Conservation (phyloP, 2,797 vertebrate genomes). For the Fratercula arctica region DNA sequence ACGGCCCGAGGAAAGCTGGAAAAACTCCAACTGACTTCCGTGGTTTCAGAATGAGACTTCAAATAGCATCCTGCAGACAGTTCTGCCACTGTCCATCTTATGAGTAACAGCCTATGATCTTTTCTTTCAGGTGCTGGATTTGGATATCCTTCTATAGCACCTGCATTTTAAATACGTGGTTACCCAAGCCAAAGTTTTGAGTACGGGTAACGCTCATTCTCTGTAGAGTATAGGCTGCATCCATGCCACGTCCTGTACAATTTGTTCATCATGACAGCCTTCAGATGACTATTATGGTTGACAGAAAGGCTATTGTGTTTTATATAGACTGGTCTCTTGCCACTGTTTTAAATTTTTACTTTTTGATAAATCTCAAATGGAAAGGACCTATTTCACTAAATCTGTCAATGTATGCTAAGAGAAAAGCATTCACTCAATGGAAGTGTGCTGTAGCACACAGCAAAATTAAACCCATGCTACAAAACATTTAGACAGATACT, state of each 20-base stretch:
- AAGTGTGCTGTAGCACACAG: background rate
- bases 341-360: background rate
- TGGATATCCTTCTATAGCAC: background rate
- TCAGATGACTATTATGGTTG: background rate
- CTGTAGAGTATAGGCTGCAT: background rate
- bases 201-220: fast-evolving
- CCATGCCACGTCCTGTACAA: background rate
- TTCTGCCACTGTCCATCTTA: background rate
- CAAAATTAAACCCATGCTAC: background rate
- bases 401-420: background rate
- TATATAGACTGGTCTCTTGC: background rate
- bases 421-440: background rate
- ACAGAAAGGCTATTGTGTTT: background rate
- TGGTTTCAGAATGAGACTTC: background rate
- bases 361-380: background rate
- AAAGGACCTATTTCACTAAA: background rate
- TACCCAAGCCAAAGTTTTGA: background rate
- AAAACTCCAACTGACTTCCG: background rate
- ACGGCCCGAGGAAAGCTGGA: background rate
- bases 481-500: background rate
- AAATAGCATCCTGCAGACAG: background rate
- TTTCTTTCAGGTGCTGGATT: background rate
- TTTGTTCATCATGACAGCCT: background rate
- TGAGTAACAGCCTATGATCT: background rate
- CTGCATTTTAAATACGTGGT: background rate